These are phyloP conservation scores for Corythornis madagascariensis DNA, from an alignment of 2,113 vertebrate genomes.

Conservation along the genomic window DNA sequence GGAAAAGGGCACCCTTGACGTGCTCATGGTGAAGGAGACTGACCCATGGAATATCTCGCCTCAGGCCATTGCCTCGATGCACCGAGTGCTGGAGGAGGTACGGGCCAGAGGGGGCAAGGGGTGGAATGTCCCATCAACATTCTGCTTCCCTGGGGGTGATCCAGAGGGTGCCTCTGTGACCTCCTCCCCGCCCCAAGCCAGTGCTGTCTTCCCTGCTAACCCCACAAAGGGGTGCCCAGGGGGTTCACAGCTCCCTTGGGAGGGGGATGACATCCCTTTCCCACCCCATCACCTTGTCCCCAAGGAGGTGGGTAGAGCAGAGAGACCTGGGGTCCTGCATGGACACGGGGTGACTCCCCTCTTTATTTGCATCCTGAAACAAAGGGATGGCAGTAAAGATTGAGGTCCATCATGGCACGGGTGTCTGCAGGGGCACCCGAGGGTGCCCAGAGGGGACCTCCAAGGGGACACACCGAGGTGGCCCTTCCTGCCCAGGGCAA, in stretches of 20 bases:
- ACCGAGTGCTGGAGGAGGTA: constrained; percentile 86
- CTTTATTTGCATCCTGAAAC: neutral
- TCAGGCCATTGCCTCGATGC: constrained; percentile 71
- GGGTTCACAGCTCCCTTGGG: neutral
- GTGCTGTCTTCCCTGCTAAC: neutral
- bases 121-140: neutral
- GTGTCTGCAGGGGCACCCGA: neutral
- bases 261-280: too few species aligned
- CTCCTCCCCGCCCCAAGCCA: rapidly evolving
- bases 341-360: neutral
- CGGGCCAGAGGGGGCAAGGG: neutral
- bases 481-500: neutral
- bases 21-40: constrained; percentile 86
- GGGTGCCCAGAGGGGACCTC: neutral
- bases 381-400: neutral
- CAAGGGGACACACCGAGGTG: neutral
- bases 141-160: neutral
- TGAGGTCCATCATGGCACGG: rapidly evolving
- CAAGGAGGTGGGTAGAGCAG: neutral
- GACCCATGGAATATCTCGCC: constrained; percentile 84
- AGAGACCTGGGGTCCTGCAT: neutral
- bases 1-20: constrained; percentile 91
- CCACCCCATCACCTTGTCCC: neutral
- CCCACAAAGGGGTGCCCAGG: neutral
- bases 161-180: rapidly evolving